Conservation (phyloP, 2,113 vertebrate genomes). For the Melanotaenia duboulayi region DNA sequence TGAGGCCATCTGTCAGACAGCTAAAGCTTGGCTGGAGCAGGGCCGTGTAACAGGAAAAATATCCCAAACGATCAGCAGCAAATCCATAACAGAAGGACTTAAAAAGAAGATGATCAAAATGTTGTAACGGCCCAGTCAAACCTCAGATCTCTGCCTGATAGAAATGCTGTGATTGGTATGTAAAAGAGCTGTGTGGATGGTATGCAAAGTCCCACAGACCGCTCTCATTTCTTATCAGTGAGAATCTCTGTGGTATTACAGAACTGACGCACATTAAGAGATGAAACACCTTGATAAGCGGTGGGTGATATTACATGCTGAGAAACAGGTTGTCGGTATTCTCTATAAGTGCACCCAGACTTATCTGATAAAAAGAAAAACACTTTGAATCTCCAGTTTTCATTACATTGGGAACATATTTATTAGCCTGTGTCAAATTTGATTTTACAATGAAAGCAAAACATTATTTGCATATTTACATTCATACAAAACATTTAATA, state of each 20-base stretch:
- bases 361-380: too few relatives aligned
- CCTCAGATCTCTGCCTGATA: too few relatives aligned
- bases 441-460: not conserved
- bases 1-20: too few relatives aligned
- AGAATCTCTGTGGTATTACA: not conserved
- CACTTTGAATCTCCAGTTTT: not conserved
- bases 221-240: not conserved
- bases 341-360: accelerated
- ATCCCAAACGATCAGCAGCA: too few relatives aligned
- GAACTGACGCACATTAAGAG: not conserved
- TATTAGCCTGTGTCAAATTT: conserved; percentile 20
- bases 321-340: not conserved
- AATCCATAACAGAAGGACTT: too few relatives aligned
- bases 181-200: not conserved
- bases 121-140: too few relatives aligned
- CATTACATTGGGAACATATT: not conserved
- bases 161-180: too few relatives aligned
- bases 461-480: conserved; percentile 27
- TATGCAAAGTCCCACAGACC: too few relatives aligned
- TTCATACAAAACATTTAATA: not conserved
- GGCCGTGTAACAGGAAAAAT: too few relatives aligned
- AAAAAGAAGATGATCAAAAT: too few relatives aligned
- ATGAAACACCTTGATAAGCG: not conserved
- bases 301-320: not conserved
- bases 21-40: too few relatives aligned